These are phyloP conservation scores for Nephila pilipes DNA, from an alignment of 1,140 invertebrate species.

Conservation along the genomic window DNA sequence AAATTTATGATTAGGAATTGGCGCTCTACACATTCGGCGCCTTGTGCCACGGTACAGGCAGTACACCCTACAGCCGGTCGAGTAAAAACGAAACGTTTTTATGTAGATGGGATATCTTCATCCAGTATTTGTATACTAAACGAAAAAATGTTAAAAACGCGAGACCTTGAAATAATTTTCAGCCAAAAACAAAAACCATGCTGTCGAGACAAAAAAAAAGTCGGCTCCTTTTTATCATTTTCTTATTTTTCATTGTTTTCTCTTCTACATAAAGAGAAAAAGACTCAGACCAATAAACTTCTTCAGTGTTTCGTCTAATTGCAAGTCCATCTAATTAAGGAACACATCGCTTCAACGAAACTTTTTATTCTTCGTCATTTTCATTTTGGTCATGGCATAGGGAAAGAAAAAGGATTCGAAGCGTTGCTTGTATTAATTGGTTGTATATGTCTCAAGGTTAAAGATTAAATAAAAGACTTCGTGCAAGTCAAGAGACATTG, in stretches of 20 bases:
- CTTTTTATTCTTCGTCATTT: slow-evolving; percentile 1
- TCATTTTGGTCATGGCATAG: not conserved
- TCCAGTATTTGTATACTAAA: no score
- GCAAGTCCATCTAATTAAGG: not conserved
- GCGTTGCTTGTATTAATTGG: slow-evolving; percentile 7
- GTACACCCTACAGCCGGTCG: no score
- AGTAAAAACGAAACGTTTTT: no score
- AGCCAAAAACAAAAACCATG: not conserved
- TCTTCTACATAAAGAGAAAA: not conserved
- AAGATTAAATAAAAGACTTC: not conserved
- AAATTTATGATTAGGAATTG: no score
- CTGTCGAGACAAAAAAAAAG: not conserved
- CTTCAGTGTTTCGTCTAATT: not conserved
- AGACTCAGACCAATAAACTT: not conserved
- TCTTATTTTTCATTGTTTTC: not conserved
- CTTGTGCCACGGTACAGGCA: no score
- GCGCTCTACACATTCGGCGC: no score
- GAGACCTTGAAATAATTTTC: no score
- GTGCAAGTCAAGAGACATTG: not conserved
- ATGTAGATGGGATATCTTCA: no score
- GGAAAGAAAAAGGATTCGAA: not conserved
- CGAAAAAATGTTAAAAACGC: no score
- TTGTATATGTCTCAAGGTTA: not conserved
- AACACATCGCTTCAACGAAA: not conserved
- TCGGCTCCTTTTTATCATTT: not conserved